Base-by-base conservation (phyloP, 2,888 invertebrate species). In the Hipparchia sbordonii region DNA sequence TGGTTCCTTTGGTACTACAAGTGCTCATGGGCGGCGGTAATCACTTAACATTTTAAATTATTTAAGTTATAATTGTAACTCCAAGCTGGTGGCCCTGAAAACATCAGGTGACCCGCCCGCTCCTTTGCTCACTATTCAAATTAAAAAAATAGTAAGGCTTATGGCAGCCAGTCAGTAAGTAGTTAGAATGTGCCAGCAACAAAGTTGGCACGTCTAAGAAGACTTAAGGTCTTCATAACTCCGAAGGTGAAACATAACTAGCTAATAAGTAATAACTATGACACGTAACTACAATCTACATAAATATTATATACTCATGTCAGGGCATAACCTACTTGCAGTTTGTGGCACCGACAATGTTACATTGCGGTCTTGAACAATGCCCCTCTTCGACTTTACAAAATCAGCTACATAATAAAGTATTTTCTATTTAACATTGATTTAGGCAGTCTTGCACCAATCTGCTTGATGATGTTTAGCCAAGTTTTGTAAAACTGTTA, bases 361-460 rank as follows among this genome's bases (percentile, higher is more conserved):
- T 13, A 56, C 13, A 13, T 66, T 66, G 66, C n/a, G 66, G 66
- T 66, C 45, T 66, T 66, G 39, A 45, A 66, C n/a, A 52, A 66
- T 39, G 39, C 51, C 13, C 51, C 45, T 56, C 12, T 12, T 10
- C 2, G 45, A 45, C 45, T 61, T 23, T 8, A 60, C 1, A 6
- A 48, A 7, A 48, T 4, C 0, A 48, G 6, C 3, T 39, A 5
- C 39, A 39, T 39, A 2, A 39, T 39, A 39, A 39, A 39, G 39
- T 39, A 39, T 39, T 39, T 39, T 39, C 39, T 39, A 39, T 39
- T 39, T 39, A 39, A 39, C 39, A 5, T 1, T 23, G 23, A 23
- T 23, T 23, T 23, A 23, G 23, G 23, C 23, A 0, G 23, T 23
- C 23, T 23, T 23, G 23, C 23, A 23, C 23, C 23, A 23, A 23